Evolutionary conservation across 2,888 invertebrate genomes (phyloP), one percentile per base, ranked within the genome.

Genomic region (Sycophila texana): DNA sequence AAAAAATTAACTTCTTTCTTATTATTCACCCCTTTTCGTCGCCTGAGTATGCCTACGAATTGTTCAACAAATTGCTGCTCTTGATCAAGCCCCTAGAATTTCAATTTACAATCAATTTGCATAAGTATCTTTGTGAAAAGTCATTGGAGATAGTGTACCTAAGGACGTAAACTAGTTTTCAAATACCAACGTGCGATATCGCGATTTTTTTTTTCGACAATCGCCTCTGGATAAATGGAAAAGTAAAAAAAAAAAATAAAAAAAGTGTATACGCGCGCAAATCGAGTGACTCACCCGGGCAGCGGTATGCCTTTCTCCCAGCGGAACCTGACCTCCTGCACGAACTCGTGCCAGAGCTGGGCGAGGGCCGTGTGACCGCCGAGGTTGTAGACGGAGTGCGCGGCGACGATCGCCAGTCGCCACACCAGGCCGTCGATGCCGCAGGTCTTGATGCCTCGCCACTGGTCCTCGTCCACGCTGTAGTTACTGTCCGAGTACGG

Each of bases 271-370:
- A 60, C 47, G n/a, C 47, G 26, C 47, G 16, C 82, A 83, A 78
- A 79, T 80, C 74, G 76, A 61, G 20, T 47, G 67, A 94, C 96
- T 95, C 91, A 97, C 97, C 97, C 97, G 26, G 96, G 95, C 83
- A 98, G 93, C 55, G 92, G 87, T 81, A 95, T 92, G 73, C 93
- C 93, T 85, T 94, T 94, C 86, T 99, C 98, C 96, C 98, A 98
- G 47, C 98, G 92, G 87, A 95, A 96, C 82, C 98, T 93, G 89
- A 99, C 93, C 89, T 98, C 97, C 85, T 97, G 94, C 0, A 96
- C 94, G 87, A 99, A 96, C 89, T 98, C 98, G 86, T 96, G 96
- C 99, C 99, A 99, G 16, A 99, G 89, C 87, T 98, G 97, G 0
- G 97, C 96, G 74, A 98, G 92, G 70, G 95, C 95, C 66, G 91